Evolutionary conservation across 2,113 vertebrate genomes (phyloP), one percentile per base, ranked within the genome.

Genomic region (Etia nguti): DNA sequence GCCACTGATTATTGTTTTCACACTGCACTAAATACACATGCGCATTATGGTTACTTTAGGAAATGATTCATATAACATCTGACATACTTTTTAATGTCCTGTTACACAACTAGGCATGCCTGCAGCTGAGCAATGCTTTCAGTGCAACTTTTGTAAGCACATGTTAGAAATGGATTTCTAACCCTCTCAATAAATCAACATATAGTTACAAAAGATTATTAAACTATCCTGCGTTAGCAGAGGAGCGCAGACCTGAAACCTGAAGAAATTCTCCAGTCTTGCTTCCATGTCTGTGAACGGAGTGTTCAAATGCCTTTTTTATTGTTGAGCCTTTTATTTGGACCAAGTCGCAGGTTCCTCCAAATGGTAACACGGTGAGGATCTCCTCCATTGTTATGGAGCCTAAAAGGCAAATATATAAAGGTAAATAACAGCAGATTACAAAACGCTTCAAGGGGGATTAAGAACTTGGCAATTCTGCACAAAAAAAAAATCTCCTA

Each of bases 221-320:
- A 68, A 75, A 48, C 43, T 75, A 75, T 29, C 48, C 15, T 12
- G 38, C 46, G 41, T 50, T n/a, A 50, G 70, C 70, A 6, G 43
- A 77, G 26, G 24, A 31, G 16, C 2, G 2, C 43, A 77, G 94
- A 98, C 98, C 98, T 88, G 97, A 97, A 22, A 99, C 97, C 92
- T 99, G 98, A 52, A 99, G 97, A 92, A 99, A 97, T 89, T 98
- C 97, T 7, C 98, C 98, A 0, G 93, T 96, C 91, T 87, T 96
- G 56, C 8, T 43, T 50, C 98, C 98, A 0, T 99, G 95, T 84
- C 97, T 96, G 82, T 15, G 89, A 43, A 99, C 96, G 0, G 97
- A 96, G 86, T 98, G 97, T 84, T 99, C 98, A 84, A 99, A 98
- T 54, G 95, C 97, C 83, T 95, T 95, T 90, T 96, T 97, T 89